These are phyloP conservation scores for Nycticryphes semicollaris DNA, from an alignment of 2,113 vertebrate species.

Conservation along the genomic window DNA sequence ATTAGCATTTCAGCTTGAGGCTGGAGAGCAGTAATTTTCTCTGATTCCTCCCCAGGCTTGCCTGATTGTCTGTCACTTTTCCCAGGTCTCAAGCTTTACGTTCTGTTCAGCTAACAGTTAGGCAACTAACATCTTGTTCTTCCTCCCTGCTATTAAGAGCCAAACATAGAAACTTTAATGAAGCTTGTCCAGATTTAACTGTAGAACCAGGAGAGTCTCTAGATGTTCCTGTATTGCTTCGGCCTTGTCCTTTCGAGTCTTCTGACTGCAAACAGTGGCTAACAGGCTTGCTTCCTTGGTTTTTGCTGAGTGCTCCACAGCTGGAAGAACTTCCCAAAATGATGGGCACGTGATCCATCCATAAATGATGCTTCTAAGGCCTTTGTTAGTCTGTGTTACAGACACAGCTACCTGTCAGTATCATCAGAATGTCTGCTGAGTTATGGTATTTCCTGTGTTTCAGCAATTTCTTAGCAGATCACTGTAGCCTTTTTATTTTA, in stretches of 20 bases:
- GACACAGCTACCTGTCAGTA: background rate
- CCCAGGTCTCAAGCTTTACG: background rate
- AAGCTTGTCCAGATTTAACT: constrained; percentile 11
- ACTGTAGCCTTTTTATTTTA: background rate
- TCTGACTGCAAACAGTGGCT: background rate
- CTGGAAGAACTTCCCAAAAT: background rate
- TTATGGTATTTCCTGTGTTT: background rate
- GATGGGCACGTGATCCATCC: background rate
- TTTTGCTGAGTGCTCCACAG: background rate
- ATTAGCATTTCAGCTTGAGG: constrained; percentile 60
- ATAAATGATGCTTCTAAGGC: background rate
- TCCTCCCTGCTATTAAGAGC: background rate
- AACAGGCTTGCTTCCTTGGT: background rate
- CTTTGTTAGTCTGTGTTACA: background rate
- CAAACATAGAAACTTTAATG: background rate
- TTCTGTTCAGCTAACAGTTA: constrained; percentile 11
- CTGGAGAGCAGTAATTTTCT: constrained; percentile 43
- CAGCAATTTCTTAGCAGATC: background rate
- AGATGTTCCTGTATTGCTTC: background rate
- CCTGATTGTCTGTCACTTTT: constrained; percentile 27
- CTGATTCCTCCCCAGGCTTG: background rate
- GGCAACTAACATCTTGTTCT: background rate
- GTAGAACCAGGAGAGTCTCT: background rate
- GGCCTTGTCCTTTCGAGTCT: background rate
- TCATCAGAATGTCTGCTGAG: background rate